A percentile compares a stretch with the other conserved stretches of the same genome.
phyloP scores from a whole-genome alignment of 2,888 invertebrate species.

The Metallyticus violacea region DNA sequence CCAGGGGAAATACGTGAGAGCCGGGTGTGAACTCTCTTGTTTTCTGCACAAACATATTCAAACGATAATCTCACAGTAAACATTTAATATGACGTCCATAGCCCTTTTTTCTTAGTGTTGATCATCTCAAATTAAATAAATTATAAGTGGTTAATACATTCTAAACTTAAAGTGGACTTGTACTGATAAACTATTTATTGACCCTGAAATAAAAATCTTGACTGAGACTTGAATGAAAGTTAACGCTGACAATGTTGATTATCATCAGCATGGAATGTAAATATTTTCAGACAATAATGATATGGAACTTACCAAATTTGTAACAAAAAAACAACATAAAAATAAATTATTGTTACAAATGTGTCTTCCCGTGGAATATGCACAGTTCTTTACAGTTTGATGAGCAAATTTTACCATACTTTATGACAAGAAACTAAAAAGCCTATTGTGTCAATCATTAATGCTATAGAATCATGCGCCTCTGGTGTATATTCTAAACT shows the following conservation, averaged over 20 bases:
- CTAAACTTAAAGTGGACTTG: neutral
- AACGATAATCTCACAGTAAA: no score
- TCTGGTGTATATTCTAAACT: neutral
- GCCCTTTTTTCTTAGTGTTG: no score
- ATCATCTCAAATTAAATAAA: no score
- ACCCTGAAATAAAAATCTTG: neutral
- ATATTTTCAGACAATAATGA: neutral
- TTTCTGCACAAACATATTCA: no score
- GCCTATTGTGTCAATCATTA: neutral
- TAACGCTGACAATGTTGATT: neutral
- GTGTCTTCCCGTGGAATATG: neutral
- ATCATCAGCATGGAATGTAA: neutral
- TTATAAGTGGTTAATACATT: no score
- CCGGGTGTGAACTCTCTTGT: constrained; percentile 34
- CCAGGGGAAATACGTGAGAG: constrained; percentile 37
- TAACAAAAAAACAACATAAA: neutral
- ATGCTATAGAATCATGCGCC: no score
- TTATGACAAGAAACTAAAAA: neutral
- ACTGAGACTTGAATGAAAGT: neutral
- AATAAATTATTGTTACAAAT: neutral
- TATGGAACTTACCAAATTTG: neutral
- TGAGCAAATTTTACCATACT: neutral
- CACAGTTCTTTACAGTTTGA: neutral
- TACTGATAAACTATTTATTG: neutral
- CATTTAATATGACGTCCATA: no score